Evolutionary conservation across 2,888 invertebrate species (phyloP).

Genomic region (Hydrotaea cyrtoneurina): DNA sequence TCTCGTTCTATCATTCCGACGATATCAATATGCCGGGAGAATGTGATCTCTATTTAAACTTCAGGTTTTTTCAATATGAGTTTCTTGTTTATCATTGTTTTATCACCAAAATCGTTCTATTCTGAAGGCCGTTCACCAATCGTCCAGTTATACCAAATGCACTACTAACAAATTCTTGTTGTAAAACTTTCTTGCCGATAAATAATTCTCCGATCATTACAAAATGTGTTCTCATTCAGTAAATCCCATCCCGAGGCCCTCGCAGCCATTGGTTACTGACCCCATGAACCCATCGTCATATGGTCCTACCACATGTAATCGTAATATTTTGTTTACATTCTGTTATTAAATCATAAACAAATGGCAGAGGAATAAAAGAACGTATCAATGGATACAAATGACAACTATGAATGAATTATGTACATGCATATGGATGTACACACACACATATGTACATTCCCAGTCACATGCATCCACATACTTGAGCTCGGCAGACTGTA

Average conservation of each 20-base stretch:
- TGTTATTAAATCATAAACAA: constrained; percentile 48
- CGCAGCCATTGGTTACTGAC: not conserved
- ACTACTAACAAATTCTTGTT: no score
- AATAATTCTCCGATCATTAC: not conserved
- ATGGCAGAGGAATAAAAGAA: constrained; percentile 19
- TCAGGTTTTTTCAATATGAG: no score
- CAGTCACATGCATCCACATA: not conserved
- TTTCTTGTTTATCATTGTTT: not conserved
- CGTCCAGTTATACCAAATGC: no score
- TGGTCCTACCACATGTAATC: constrained; percentile 14
- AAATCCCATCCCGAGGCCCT: not conserved
- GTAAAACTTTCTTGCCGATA: no score
- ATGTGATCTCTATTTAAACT: no score
- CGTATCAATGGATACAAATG: constrained; percentile 47
- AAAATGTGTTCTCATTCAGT: not conserved
- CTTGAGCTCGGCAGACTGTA: not conserved
- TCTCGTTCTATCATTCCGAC: no score
- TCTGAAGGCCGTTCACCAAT: no score
- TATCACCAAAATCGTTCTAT: not conserved
- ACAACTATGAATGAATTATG: constrained; percentile 44
- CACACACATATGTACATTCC: not conserved
- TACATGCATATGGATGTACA: not conserved
- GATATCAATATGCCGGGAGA: no score
- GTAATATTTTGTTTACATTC: constrained; percentile 42
- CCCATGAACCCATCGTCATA: constrained; percentile 14